A percentile compares a stretch with the other conserved stretches of the same genome.
phyloP scores from a whole-genome alignment of 2,888 invertebrate genomes.

The Candidula unifasciata region DNA sequence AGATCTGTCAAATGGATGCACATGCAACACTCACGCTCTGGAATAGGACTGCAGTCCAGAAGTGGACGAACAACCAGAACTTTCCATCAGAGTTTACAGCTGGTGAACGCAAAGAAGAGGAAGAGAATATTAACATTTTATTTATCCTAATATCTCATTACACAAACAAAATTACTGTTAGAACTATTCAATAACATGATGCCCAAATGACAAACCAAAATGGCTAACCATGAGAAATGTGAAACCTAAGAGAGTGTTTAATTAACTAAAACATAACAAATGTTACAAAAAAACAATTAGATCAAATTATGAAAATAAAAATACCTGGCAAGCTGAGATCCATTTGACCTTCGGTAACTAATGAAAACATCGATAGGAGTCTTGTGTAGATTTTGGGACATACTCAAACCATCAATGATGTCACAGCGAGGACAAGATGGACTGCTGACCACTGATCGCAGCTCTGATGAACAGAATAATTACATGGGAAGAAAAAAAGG shows the following conservation, averaged over 20 bases:
- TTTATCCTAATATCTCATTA: too few relatives aligned
- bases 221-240: background rate
- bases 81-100: too few relatives aligned
- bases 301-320: background rate
- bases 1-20: too few relatives aligned
- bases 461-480: slow-evolving; percentile 36
- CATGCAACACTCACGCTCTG: too few relatives aligned
- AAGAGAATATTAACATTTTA: too few relatives aligned
- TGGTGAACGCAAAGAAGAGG: too few relatives aligned
- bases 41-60: too few relatives aligned
- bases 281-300: background rate
- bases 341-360: slow-evolving; percentile 97
- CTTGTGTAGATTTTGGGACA: slow-evolving; percentile 27
- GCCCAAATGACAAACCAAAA: background rate
- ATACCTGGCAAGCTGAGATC: slow-evolving; percentile 92
- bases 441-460: slow-evolving; percentile 44
- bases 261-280: background rate
- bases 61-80: too few relatives aligned
- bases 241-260: background rate
- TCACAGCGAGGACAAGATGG: slow-evolving; percentile 41
- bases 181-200: background rate
- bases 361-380: slow-evolving; percentile 90
- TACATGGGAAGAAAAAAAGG: background rate
- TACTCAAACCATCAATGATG: slow-evolving; percentile 35
- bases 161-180: background rate